These are phyloP conservation scores for Apocheima hispidaria DNA, from an alignment of 2,888 invertebrate genomes.

Conservation along the genomic window DNA sequence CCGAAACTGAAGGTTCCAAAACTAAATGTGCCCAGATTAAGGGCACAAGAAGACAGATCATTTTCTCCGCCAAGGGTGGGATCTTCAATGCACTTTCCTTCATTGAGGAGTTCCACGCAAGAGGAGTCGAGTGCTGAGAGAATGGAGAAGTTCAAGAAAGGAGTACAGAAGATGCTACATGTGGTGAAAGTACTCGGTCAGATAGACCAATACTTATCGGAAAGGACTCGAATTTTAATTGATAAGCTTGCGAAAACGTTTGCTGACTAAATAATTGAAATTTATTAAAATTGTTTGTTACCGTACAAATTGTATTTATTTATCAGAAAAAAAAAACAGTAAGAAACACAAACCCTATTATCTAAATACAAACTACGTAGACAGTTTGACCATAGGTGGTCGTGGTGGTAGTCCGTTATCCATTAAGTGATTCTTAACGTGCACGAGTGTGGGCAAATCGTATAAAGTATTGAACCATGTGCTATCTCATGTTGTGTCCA, in stretches of 20 bases:
- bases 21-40: conserved; percentile 64
- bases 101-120: conserved; percentile 53
- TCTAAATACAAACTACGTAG: too few species aligned
- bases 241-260: conserved; percentile 76
- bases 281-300: neutral
- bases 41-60: conserved; percentile 44
- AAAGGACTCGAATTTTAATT: conserved; percentile 73
- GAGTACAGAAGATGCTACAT: conserved; percentile 75
- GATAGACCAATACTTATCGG: conserved; percentile 76
- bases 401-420: too few species aligned
- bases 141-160: conserved; percentile 78
- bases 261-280: conserved; percentile 54
- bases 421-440: too few species aligned
- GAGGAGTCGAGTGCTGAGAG: conserved; percentile 74
- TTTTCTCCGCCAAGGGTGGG: conserved; percentile 64
- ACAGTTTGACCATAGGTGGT: too few species aligned
- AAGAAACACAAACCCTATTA: too few species aligned
- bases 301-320: neutral
- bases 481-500: too few species aligned
- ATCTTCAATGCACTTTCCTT: conserved; percentile 55
- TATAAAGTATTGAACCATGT: too few species aligned
- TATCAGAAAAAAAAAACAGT: neutral
- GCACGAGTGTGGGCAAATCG: too few species aligned
- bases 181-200: conserved; percentile 77
- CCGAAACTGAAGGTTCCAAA: conserved; percentile 62